phyloP scores from a whole-genome alignment of 2,797 vertebrate species.

The Alfaro cultratus region DNA sequence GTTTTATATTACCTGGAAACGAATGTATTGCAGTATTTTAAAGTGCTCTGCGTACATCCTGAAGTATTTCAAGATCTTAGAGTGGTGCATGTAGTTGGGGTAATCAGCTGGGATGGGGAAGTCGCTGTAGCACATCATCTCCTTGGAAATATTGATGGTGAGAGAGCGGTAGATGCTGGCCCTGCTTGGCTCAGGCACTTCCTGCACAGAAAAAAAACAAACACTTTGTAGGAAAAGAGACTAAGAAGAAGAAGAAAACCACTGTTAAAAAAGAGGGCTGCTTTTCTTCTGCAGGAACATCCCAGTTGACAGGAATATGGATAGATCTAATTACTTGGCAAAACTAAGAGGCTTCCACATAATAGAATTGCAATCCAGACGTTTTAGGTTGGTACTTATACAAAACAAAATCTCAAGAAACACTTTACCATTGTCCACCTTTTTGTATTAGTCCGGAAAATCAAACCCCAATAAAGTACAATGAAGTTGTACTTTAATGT shows the following conservation, averaged over 20 bases:
- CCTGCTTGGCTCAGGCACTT: conserved; percentile 74
- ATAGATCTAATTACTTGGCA: not conserved
- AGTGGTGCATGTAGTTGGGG: conserved; percentile 88
- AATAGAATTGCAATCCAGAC: not conserved
- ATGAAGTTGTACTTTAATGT: not conserved
- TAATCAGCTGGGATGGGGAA: conserved; percentile 89
- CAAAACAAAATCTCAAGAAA: not conserved
- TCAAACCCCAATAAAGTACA: not conserved
- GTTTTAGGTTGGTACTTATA: not conserved
- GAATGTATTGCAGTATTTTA: conserved; percentile 77
- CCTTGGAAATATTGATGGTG: conserved; percentile 91
- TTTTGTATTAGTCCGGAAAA: not conserved
- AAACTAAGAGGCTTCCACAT: not conserved
- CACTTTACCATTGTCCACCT: not conserved
- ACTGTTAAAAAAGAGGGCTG: not conserved
- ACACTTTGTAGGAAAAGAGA: not conserved
- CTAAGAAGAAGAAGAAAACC: not conserved
- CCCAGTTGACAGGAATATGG: not conserved
- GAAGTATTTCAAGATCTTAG: conserved; percentile 87
- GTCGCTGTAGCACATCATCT: conserved; percentile 90
- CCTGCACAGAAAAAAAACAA: conserved; percentile 44
- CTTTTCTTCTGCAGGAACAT: not conserved
- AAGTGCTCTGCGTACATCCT: conserved; percentile 83
- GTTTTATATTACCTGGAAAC: conserved; percentile 78
- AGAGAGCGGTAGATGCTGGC: conserved; percentile 87